phyloP scores from a whole-genome alignment of 2,113 vertebrate genomes.

The Tragulus kanchil region DNA sequence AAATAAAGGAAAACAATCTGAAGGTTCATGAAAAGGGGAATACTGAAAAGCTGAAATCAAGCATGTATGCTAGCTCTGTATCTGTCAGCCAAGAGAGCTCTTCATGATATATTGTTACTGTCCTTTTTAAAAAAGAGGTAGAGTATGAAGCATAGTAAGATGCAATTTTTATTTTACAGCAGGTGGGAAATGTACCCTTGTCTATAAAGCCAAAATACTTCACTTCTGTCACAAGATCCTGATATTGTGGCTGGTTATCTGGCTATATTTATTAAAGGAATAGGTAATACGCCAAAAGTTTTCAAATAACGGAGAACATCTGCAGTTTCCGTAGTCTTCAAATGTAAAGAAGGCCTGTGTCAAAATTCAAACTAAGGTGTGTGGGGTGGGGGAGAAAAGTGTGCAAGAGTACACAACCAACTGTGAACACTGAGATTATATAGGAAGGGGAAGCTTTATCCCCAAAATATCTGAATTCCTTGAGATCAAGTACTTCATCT shows the following conservation, averaged over 20 bases:
- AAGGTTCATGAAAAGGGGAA: background rate
- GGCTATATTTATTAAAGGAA: background rate
- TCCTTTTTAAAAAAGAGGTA: background rate
- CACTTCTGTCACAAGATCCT: background rate
- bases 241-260: background rate
- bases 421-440: background rate
- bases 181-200: background rate
- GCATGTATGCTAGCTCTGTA: background rate
- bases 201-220: conserved; percentile 44
- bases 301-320: background rate
- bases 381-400: background rate
- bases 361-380: background rate
- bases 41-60: background rate
- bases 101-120: background rate
- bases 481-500: background rate
- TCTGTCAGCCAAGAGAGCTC: background rate
- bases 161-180: conserved; percentile 13
- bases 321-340: background rate
- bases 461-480: background rate
- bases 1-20: background rate
- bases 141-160: background rate
- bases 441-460: background rate
- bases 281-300: background rate
- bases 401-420: background rate
- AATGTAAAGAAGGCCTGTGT: background rate